Conservation (phyloP, 2,888 invertebrate genomes). For the Creontiades dilutus region DNA sequence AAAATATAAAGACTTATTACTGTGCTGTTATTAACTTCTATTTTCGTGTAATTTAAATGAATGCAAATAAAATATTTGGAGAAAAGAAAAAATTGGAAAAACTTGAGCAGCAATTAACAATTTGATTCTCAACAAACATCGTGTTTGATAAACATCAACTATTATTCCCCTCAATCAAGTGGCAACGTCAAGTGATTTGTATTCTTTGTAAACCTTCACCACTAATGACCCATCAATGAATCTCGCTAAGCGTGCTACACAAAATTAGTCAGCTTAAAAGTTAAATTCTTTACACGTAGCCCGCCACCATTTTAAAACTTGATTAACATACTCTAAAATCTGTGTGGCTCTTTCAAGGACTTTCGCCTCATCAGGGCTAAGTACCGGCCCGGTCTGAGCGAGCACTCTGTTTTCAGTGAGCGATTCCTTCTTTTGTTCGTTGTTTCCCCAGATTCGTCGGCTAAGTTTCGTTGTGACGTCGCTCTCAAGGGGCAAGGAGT, state of each 20-base stretch:
- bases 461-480: conserved; percentile 66
- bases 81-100: no score
- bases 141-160: not conserved
- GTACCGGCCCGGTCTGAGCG: conserved; percentile 76
- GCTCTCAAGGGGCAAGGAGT: conserved; percentile 63
- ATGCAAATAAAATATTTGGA: no score
- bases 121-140: no score
- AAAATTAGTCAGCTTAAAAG: conserved; percentile 15
- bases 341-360: conserved; percentile 92
- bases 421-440: conserved; percentile 73
- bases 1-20: no score
- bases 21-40: no score
- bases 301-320: conserved; percentile 59
- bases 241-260: not conserved
- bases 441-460: conserved; percentile 64
- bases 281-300: conserved; percentile 19
- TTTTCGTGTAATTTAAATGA: no score
- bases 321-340: conserved; percentile 89
- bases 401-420: conserved; percentile 69
- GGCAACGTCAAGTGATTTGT: not conserved
- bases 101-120: no score
- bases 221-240: not conserved
- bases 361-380: conserved; percentile 87
- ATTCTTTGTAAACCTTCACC: not conserved
- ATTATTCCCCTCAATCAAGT: not conserved